Percentiles rank a stretch among this genome's conserved stretches.
Conservation (phyloP, 2,888 invertebrate genomes). For the Tiliacea citrago region DNA sequence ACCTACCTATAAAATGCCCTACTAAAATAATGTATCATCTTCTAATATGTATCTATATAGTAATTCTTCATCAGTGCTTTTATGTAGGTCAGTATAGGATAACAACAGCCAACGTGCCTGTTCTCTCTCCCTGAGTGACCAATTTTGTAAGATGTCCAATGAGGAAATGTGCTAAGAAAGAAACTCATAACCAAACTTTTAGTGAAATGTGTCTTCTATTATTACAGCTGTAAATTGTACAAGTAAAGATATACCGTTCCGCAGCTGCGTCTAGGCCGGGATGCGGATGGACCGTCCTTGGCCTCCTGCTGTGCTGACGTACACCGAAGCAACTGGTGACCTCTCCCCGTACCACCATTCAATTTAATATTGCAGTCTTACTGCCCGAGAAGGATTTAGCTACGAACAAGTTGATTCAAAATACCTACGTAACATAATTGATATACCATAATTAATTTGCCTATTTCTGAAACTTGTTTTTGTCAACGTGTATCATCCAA, state of each 20-base stretch:
- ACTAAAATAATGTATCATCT: neutral
- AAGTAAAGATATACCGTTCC: neutral
- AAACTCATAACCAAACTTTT: neutral
- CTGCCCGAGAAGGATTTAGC: neutral
- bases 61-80: neutral
- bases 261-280: constrained; percentile 21
- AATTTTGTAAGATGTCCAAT: neutral
- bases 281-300: constrained; percentile 43
- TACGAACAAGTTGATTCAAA: neutral
- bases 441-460: no score
- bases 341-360: constrained; percentile 7
- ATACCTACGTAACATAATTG: neutral
- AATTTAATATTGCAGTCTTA: constrained; percentile 22
- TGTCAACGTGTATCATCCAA: neutral
- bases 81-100: no score
- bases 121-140: neutral
- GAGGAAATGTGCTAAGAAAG: neutral
- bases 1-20: neutral
- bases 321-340: constrained; percentile 40
- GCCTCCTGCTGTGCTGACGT: constrained; percentile 44
- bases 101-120: neutral
- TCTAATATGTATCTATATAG: no score
- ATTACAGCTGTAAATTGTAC: neutral
- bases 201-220: neutral
- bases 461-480: neutral